Conservation (phyloP, 2,797 vertebrate species). For the Poecilia picta region DNA sequence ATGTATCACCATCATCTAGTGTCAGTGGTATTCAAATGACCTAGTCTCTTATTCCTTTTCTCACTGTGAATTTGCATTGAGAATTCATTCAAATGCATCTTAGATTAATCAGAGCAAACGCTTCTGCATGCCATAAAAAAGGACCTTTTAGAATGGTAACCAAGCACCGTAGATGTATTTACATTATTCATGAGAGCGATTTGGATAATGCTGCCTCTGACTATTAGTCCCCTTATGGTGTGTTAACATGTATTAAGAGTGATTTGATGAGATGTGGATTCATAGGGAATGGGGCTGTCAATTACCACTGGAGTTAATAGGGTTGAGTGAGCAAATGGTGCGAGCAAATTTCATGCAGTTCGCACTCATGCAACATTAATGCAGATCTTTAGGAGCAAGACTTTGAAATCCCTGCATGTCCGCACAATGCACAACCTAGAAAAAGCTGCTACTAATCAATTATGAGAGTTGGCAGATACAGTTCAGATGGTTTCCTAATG, state of each 20-base stretch:
- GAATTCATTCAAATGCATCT: slow-evolving; percentile 63
- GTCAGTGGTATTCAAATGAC: slow-evolving; percentile 68
- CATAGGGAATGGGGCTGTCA: slow-evolving; percentile 61
- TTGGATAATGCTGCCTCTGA: slow-evolving; percentile 71
- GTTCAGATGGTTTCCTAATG: slow-evolving; percentile 7
- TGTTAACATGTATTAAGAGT: slow-evolving; percentile 76
- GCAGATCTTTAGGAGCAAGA: slow-evolving; percentile 60
- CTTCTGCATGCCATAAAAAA: slow-evolving; percentile 51
- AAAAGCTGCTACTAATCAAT: slow-evolving; percentile 41
- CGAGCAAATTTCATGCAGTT: slow-evolving; percentile 65
- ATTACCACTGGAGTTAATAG: slow-evolving; percentile 68
- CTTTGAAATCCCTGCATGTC: slow-evolving; percentile 49
- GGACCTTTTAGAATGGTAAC: slow-evolving; percentile 69
- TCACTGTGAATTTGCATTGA: slow-evolving; percentile 49
- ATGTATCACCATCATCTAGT: slow-evolving; percentile 53
- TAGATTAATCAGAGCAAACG: slow-evolving; percentile 60
- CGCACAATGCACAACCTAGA: slow-evolving; percentile 36
- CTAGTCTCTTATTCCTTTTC: slow-evolving; percentile 25
- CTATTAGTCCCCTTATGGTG: slow-evolving; percentile 71
- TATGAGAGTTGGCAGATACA: slow-evolving; percentile 22
- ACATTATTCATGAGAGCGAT: slow-evolving; percentile 75
- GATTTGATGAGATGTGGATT: slow-evolving; percentile 75
- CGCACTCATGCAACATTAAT: slow-evolving; percentile 66
- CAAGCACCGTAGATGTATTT: slow-evolving; percentile 61
- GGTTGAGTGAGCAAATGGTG: slow-evolving; percentile 72